Base-by-base conservation (phyloP, 2,113 vertebrate genomes). In the Nansenia antarctica region DNA sequence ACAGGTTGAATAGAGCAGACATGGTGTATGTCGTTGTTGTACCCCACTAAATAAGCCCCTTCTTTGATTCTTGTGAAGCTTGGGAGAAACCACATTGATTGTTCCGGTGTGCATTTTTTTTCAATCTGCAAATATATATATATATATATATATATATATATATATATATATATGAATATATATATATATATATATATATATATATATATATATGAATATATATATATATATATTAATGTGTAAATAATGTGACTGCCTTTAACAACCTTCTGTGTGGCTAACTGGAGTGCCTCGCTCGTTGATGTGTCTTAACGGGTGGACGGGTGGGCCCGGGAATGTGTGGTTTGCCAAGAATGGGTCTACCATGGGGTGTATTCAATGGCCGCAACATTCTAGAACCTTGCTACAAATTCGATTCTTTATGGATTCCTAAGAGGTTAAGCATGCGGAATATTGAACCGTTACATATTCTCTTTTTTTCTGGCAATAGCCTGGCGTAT, bases 111-210 rank as follows among this genome's bases (percentile, higher is more conserved):
- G 64, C 45, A 31, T 75, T 75, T 77, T 42, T 35, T 65, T 29
- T 68, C 53, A 61, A 71, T 74, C 76, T 74, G 67, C 54, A 72
- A 72, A 45, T 85, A 71, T 81, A 63, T 83, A 72, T 27, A 55
- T 55, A 9, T 55, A 30, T 58, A 29, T 58, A 27, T 47, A 12
- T 47, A 47, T n/a, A 47, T 47, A 47, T 47, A 37, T 37, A 37
- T 37, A 37, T 37, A 47, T 47, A 47, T n/a, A n/a, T n/a, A n/a
- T n/a, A n/a, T n/a, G n/a, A n/a, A n/a, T n/a, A n/a, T n/a, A n/a
- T 74, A 77, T 85, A 84, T 87, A 87, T 87, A 75, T 91, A 86
- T 89, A 85, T 80, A 87, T 80, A 86, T n/a, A 45, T 85, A 71
- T 81, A 63, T 83, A 72, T 27, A 55, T 55, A 9, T 55, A 30